Conservation (phyloP, 2,888 invertebrate genomes). For the Dryococelus australis region DNA sequence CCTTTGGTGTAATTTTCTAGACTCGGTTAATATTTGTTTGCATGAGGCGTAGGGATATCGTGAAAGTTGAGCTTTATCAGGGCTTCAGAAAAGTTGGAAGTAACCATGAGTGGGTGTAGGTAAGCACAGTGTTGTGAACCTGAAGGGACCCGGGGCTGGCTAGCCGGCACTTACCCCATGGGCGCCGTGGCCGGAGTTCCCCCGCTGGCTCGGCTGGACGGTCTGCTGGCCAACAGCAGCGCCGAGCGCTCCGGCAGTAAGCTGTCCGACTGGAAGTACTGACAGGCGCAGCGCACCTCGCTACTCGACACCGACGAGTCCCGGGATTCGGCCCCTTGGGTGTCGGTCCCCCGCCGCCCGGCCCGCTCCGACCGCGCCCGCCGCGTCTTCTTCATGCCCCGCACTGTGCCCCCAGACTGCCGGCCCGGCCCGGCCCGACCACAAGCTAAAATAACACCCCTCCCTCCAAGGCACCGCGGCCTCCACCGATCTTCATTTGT, state of each 20-base stretch:
- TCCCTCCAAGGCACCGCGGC: neutral
- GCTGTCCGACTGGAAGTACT: constrained; percentile 83
- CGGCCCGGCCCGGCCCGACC: neutral
- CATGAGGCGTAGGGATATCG: too few relatives aligned
- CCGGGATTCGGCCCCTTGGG: constrained; percentile 62
- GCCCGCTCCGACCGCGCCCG: neutral
- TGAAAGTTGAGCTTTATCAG: too few relatives aligned
- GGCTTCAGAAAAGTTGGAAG: too few relatives aligned
- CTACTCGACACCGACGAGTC: constrained; percentile 67
- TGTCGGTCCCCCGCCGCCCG: constrained; percentile 28
- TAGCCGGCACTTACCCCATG: constrained; percentile 29
- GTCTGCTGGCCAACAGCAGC: constrained; percentile 66
- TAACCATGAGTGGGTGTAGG: too few relatives aligned
- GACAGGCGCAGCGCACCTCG: constrained; percentile 86
- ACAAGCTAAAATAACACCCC: neutral
- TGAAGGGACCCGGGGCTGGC: too few relatives aligned
- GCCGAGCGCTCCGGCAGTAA: constrained; percentile 78
- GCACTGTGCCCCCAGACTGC: neutral
- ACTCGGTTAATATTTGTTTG: too few relatives aligned
- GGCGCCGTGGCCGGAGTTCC: constrained; percentile 29
- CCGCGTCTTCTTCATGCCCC: constrained; percentile 28
- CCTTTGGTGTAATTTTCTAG: too few relatives aligned
- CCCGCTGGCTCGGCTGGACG: constrained; percentile 37
- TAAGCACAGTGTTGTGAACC: too few relatives aligned
- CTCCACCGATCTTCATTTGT: too few relatives aligned